These are phyloP conservation scores for Ciona savignyi DNA, from an alignment of 23 tunicate genomes.

Conservation along the genomic window DNA sequence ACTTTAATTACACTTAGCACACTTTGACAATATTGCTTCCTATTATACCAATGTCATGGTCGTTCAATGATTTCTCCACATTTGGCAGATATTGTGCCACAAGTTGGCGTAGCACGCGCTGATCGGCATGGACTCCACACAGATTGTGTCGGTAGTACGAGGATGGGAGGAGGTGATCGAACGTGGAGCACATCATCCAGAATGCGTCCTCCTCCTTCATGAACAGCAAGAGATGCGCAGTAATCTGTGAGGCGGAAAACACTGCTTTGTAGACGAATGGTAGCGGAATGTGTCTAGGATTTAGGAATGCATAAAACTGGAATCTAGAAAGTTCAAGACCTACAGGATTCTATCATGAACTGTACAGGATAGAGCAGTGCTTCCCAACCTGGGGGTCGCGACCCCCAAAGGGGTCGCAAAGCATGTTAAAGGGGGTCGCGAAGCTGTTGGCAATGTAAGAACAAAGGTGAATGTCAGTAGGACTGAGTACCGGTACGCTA, in stretches of 20 bases:
- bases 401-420: no score
- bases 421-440: no score
- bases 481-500: no score
- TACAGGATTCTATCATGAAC: no score
- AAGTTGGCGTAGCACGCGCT: conserved; percentile 65
- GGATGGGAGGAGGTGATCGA: conserved; percentile 60
- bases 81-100: conserved; percentile 46
- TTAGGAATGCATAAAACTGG: no score
- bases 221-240: conserved; percentile 61
- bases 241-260: conserved; percentile 37
- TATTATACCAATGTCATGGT: conserved; percentile 60
- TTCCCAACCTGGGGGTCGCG: no score
- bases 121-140: conserved; percentile 78
- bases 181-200: conserved; percentile 83
- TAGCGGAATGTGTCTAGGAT: no score
- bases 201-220: conserved; percentile 83
- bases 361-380: no score
- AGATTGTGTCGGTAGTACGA: conserved; percentile 49
- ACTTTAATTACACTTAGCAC: neutral
- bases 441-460: no score
- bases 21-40: neutral
- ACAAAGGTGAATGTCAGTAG: no score
- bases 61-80: conserved; percentile 42
- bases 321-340: no score
- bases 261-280: no score